Conservation (phyloP, 2,797 vertebrate genomes). For the Gallinago solitaria region DNA sequence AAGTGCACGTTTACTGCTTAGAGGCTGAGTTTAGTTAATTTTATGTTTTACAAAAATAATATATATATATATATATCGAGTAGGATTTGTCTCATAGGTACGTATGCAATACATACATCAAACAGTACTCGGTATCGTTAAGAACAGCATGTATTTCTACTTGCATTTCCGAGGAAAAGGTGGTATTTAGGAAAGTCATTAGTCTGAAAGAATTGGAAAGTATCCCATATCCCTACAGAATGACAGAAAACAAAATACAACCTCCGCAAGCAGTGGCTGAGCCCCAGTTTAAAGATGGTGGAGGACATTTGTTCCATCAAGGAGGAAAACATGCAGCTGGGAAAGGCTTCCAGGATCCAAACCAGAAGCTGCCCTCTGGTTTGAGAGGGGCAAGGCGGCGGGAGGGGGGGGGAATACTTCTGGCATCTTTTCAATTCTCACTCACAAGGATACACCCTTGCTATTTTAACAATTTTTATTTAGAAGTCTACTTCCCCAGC, state of each 20-base stretch:
- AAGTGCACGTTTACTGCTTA: conserved; percentile 48
- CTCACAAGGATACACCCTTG: neutral
- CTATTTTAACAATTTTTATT: neutral
- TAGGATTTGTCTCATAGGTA: conserved; percentile 16
- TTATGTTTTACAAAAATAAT: conserved; percentile 46
- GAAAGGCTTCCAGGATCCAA: neutral
- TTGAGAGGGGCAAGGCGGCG: fast-evolving
- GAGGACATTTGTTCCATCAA: neutral
- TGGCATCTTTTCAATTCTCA: neutral
- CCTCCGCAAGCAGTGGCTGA: neutral
- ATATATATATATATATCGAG: neutral
- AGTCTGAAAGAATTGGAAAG: conserved; percentile 1
- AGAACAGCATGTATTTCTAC: neutral
- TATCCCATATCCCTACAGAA: neutral
- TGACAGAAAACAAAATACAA: neutral
- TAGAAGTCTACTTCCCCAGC: neutral
- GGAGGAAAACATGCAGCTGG: neutral
- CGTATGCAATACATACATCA: neutral
- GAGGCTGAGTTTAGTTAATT: conserved; percentile 23
- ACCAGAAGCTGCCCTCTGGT: neutral
- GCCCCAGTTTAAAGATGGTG: neutral
- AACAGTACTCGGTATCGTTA: neutral
- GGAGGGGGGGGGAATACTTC: neutral
- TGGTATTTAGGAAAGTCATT: neutral
- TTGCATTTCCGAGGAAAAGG: neutral